Evolutionary conservation across 2,113 vertebrate genomes (phyloP).

Genomic region (Tetrax tetrax): DNA sequence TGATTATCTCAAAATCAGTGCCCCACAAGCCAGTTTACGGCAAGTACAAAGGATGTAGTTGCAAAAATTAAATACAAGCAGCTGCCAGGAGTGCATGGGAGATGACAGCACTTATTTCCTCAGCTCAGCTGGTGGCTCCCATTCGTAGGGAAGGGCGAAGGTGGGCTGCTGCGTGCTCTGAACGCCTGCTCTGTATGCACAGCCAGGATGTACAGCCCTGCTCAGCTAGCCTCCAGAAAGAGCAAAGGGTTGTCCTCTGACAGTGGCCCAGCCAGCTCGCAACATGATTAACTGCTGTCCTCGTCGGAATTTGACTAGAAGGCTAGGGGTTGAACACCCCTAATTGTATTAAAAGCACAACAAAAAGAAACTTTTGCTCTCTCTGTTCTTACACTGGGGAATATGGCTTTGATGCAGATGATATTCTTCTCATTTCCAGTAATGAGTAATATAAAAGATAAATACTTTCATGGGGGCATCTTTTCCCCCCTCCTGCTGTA

Average conservation of each 20-base stretch:
- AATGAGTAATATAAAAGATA: neutral
- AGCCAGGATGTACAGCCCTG: neutral
- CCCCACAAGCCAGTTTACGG: neutral
- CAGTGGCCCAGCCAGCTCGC: neutral
- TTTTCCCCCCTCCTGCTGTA: rapidly evolving
- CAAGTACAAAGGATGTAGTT: neutral
- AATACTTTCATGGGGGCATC: neutral
- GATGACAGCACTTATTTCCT: neutral
- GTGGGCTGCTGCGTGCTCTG: neutral
- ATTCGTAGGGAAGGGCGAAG: neutral
- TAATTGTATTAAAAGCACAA: neutral
- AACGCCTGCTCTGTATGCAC: neutral
- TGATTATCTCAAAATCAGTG: neutral
- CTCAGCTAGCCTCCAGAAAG: neutral
- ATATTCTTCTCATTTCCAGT: neutral
- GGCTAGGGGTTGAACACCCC: neutral
- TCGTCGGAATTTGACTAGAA: neutral
- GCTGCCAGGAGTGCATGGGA: neutral
- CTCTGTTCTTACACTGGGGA: neutral
- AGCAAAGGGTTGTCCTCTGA: neutral
- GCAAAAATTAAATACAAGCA: neutral
- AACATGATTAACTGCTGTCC: neutral
- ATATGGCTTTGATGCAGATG: neutral
- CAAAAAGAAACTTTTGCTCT: neutral
- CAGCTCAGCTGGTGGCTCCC: rapidly evolving